Evolutionary conservation across 2,797 vertebrate species (phyloP), one percentile per base, ranked within the genome.

Genomic region (Lepus townsendii): DNA sequence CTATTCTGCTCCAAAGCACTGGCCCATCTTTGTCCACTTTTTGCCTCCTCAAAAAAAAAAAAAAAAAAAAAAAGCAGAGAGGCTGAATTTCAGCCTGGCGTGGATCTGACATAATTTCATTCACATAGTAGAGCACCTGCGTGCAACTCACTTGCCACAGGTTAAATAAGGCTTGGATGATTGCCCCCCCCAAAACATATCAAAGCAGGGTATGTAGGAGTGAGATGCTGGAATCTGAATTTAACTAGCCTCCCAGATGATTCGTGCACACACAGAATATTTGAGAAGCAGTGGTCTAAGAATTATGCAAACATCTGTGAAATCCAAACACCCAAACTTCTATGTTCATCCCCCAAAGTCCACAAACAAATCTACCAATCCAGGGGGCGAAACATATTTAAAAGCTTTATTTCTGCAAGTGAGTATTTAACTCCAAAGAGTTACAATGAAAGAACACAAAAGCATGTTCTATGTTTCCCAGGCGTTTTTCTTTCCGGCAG

Each of bases 31-130:
- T 11, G 14, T 24, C 24, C n/a, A 75, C 54, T 26, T 5, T 6
- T 54, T 62, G 88, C 63, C 54, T 54, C 68, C 90, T 88, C 7
- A 87, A 87, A 65, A 63, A 92, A 92, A 82, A 77, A 88, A 60
- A 42, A 42, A 42, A 42, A 42, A 42, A 42, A 42, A 42, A 42
- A 42, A 42, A 7, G 42, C 42, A 8, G 7, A 47, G 52, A 76
- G 14, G n/a, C 20, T 22, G 9, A 80, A 60, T 93, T 20, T 72
- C 68, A 84, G n/a, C 5, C 73, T 42, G 26, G 22, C 13, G 16
- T 89, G 88, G 77, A 54, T 72, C 62, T 72, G 57, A 77, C 47
- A 77, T 20, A 7, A 3, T 76, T 73, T 30, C 52, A 76, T 68
- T 35, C 50, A 50, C 1, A 3, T 66, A 9, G 78, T 0, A 73